Conservation (phyloP, 1,140 invertebrate species). For the Pachypsylla venusta region DNA sequence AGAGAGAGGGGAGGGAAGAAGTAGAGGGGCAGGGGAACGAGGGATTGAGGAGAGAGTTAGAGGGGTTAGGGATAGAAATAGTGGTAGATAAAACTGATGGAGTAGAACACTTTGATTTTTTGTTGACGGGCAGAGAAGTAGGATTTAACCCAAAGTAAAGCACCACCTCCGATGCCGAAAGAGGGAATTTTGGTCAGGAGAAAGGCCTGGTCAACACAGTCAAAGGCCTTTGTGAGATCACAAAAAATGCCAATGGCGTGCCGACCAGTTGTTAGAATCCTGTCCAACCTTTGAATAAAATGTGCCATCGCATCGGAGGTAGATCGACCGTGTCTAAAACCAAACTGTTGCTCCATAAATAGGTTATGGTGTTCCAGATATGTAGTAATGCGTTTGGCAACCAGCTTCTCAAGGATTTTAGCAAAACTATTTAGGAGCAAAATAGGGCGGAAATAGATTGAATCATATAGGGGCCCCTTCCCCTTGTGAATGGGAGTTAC, state of each 20-base stretch:
- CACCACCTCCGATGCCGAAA: background rate
- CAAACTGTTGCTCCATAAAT: constrained; percentile 8
- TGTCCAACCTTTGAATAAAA: background rate
- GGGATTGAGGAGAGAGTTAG: too few species aligned
- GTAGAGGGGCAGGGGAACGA: too few species aligned
- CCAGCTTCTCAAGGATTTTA: constrained; percentile 21
- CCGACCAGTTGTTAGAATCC: background rate
- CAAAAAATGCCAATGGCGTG: too few species aligned
- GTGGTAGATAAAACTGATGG: too few species aligned
- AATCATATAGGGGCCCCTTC: constrained; percentile 16
- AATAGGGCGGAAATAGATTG: constrained; percentile 22
- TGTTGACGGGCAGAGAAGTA: too few species aligned
- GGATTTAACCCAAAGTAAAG: too few species aligned
- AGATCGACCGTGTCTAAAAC: background rate
- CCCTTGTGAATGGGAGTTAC: too few species aligned
- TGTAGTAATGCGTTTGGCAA: constrained; percentile 6
- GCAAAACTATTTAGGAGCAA: constrained; percentile 19
- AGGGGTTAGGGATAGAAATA: too few species aligned
- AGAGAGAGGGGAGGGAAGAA: too few species aligned
- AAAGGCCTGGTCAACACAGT: background rate
- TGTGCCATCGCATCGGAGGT: constrained; percentile 3
- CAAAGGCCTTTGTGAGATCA: background rate
- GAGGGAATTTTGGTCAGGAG: background rate
- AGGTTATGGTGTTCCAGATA: constrained; percentile 9
- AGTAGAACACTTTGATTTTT: too few species aligned